Evolutionary conservation across 2,797 vertebrate species (phyloP).

Genomic region (Catamblyrhynchus diadema): DNA sequence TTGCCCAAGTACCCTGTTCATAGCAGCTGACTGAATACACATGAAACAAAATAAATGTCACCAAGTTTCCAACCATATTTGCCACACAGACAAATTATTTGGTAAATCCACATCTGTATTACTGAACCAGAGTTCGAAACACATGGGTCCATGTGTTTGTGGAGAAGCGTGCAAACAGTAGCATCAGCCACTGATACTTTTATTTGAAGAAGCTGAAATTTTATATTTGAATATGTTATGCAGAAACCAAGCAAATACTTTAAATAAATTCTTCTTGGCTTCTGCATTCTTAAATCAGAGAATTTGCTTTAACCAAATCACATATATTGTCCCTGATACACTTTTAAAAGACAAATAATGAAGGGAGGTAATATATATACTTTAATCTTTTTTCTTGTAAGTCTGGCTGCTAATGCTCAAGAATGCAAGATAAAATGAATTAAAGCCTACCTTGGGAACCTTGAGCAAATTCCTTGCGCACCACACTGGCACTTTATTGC

Average conservation of each 20-base stretch:
- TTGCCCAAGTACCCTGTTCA: neutral
- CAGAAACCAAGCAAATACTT: constrained; percentile 18
- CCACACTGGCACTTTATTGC: constrained; percentile 53
- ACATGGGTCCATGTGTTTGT: neutral
- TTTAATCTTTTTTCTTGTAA: constrained; percentile 52
- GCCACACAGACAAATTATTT: neutral
- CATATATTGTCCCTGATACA: neutral
- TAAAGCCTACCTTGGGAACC: constrained; percentile 31
- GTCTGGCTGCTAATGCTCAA: constrained; percentile 55
- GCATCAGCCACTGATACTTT: neutral
- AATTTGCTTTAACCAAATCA: constrained; percentile 37
- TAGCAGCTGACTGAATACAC: neutral
- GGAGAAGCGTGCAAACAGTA: neutral
- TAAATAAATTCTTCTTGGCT: constrained; percentile 33
- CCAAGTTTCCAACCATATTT: neutral
- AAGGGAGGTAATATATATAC: neutral
- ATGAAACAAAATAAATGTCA: neutral
- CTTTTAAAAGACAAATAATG: constrained; percentile 6
- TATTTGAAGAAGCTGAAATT: neutral
- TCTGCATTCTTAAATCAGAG: constrained; percentile 52
- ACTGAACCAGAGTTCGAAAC: neutral
- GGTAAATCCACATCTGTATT: neutral
- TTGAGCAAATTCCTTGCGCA: constrained; percentile 60
- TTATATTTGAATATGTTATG: constrained; percentile 10
- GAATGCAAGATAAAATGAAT: constrained; percentile 59